phyloP scores from a whole-genome alignment of 2,113 vertebrate genomes.

The Xyrauchen texanus region DNA sequence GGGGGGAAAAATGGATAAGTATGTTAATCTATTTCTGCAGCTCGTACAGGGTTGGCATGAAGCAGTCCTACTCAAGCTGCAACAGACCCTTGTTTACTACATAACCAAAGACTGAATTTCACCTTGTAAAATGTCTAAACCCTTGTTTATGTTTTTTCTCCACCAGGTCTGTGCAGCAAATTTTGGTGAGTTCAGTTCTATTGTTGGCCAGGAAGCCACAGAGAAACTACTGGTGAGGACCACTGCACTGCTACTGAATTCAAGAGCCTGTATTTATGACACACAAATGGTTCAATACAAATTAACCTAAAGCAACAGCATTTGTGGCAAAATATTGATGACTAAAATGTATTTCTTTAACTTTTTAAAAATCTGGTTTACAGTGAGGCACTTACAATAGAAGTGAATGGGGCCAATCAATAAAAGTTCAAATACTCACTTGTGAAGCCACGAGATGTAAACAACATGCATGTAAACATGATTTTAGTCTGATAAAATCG shows the following conservation, averaged over 20 bases:
- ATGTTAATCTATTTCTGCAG: constrained; percentile 59
- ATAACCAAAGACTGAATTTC: not conserved
- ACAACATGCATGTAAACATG: too few species aligned
- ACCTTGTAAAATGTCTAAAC: not conserved
- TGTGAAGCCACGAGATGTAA: too few species aligned
- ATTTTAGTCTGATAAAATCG: too few species aligned
- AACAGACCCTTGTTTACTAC: not conserved
- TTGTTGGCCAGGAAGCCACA: constrained; percentile 88
- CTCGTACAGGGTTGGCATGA: constrained; percentile 26
- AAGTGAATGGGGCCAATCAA: too few species aligned
- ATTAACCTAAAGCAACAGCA: too few species aligned
- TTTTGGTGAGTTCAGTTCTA: constrained; percentile 90
- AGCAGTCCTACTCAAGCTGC: constrained; percentile 3
- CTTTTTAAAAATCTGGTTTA: too few species aligned
- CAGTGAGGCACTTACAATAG: too few species aligned
- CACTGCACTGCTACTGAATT: not conserved
- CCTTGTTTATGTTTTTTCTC: not conserved
- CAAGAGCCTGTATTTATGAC: not conserved
- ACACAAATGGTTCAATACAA: too few species aligned
- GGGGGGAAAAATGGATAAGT: constrained; percentile 38
- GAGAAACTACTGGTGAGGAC: constrained; percentile 85
- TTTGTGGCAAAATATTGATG: too few species aligned
- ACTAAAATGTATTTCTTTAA: too few species aligned
- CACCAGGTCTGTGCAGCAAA: constrained; percentile 86
- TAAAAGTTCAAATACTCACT: too few species aligned